Evolutionary conservation across 2,113 vertebrate species (phyloP).

Genomic region (Saccopteryx bilineata): DNA sequence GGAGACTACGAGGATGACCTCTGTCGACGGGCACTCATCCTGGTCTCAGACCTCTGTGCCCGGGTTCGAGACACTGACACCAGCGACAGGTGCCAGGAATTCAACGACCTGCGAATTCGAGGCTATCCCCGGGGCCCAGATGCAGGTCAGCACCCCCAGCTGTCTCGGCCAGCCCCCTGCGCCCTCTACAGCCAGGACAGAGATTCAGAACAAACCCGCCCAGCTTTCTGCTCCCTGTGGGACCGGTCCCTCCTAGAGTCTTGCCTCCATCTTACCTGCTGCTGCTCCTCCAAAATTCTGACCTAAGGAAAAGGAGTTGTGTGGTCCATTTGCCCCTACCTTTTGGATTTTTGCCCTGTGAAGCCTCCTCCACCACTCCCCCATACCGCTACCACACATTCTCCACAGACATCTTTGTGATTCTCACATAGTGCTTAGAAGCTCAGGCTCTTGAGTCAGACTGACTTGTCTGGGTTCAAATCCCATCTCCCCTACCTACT

Average conservation of each 20-base stretch:
- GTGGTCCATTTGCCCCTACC: background rate
- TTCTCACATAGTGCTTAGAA: background rate
- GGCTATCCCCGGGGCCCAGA: slow-evolving; percentile 89
- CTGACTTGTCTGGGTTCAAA: background rate
- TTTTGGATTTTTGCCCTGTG: background rate
- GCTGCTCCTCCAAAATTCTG: background rate
- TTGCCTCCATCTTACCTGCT: background rate
- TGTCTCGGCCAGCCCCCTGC: background rate
- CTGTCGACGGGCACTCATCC: slow-evolving; percentile 92
- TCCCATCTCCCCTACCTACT: background rate
- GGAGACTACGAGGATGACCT: slow-evolving; percentile 96
- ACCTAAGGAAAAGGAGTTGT: background rate
- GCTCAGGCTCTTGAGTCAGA: background rate
- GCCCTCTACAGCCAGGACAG: too few species aligned
- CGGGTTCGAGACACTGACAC: slow-evolving; percentile 88
- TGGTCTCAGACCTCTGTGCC: slow-evolving; percentile 95
- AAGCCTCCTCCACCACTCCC: background rate
- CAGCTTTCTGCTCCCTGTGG: background rate
- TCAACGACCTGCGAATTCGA: slow-evolving; percentile 89
- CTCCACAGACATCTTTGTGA: background rate
- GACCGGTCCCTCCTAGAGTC: background rate
- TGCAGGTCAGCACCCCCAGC: slow-evolving; percentile 87
- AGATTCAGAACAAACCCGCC: background rate
- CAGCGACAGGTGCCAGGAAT: slow-evolving; percentile 93
- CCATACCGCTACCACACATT: background rate